Percentiles rank a stretch among this genome's conserved stretches.
Conservation (phyloP, 2,797 vertebrate genomes). For the Lagodon rhomboides region DNA sequence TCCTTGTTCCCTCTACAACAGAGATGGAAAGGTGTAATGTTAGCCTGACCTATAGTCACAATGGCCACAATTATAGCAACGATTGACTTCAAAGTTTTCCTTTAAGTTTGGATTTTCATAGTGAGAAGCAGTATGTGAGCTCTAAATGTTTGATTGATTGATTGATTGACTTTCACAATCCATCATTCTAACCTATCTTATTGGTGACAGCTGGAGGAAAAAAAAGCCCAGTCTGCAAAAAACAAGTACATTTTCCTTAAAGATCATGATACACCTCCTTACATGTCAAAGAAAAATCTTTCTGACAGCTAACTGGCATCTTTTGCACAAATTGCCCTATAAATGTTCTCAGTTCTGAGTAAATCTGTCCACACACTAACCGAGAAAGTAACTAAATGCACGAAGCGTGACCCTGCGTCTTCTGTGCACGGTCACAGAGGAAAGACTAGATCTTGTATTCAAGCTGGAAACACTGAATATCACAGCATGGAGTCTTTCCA, state of each 20-base stretch:
- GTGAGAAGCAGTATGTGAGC: no score
- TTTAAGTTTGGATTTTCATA: no score
- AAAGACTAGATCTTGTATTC: slow-evolving; percentile 41
- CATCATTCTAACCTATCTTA: no score
- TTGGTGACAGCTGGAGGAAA: neutral
- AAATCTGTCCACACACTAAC: slow-evolving; percentile 56
- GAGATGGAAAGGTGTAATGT: no score
- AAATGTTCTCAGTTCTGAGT: slow-evolving; percentile 42
- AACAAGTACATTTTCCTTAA: neutral
- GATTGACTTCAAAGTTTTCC: no score
- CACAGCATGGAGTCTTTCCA: slow-evolving; percentile 51
- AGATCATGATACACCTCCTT: slow-evolving; percentile 5
- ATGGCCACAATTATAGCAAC: no score
- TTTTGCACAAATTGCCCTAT: slow-evolving; percentile 19
- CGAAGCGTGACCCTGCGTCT: slow-evolving; percentile 17
- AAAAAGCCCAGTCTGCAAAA: neutral
- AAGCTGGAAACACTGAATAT: slow-evolving; percentile 46
- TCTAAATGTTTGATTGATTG: no score
- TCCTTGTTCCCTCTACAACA: no score
- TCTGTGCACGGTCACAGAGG: slow-evolving; percentile 36
- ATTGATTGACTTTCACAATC: neutral
- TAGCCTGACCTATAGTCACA: no score
- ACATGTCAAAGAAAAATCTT: slow-evolving; percentile 40
- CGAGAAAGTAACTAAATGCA: slow-evolving; percentile 36
- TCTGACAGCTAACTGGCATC: slow-evolving; percentile 47